Percentiles rank a stretch among this genome's conserved stretches.
Conservation (phyloP, 2,888 invertebrate genomes). For the Eretmocerus hayati region DNA sequence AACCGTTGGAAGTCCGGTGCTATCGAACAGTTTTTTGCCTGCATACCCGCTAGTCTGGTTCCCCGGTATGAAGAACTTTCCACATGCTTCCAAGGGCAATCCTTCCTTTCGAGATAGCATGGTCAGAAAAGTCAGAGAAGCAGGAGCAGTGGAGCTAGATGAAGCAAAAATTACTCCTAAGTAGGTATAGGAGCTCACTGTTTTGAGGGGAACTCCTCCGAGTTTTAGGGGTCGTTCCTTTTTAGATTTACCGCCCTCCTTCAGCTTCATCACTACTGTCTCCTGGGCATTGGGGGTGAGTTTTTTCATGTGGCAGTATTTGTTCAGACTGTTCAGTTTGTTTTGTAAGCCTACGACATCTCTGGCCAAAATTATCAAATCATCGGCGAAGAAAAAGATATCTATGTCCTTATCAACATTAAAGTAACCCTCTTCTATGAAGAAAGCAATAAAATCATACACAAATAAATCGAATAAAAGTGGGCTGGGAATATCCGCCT, state of each 20-base stretch:
- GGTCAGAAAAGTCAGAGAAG: no score
- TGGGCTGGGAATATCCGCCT: constrained; percentile 2
- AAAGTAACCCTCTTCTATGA: not conserved
- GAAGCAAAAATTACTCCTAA: not conserved
- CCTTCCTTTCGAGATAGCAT: not conserved
- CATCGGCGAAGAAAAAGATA: constrained; percentile 4
- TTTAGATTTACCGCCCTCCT: not conserved
- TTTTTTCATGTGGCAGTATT: not conserved
- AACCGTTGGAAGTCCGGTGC: not conserved
- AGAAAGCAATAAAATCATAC: not conserved
- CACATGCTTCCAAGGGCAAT: not conserved
- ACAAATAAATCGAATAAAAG: constrained; percentile 3
- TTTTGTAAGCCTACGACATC: constrained; percentile 1
- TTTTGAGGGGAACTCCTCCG: not conserved
- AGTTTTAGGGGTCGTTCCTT: not conserved
- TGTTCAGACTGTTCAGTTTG: not conserved
- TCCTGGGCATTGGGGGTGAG: not conserved
- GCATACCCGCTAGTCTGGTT: not conserved
- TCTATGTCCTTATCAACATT: constrained; percentile 2
- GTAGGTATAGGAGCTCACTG: not conserved
- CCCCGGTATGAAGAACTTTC: not conserved
- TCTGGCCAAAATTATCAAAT: not conserved
- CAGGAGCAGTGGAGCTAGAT: not conserved
- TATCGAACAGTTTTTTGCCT: not conserved
- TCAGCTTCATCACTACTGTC: not conserved